These are phyloP conservation scores for Apolygus lucorum DNA, from an alignment of 1,140 invertebrate species.

Conservation along the genomic window DNA sequence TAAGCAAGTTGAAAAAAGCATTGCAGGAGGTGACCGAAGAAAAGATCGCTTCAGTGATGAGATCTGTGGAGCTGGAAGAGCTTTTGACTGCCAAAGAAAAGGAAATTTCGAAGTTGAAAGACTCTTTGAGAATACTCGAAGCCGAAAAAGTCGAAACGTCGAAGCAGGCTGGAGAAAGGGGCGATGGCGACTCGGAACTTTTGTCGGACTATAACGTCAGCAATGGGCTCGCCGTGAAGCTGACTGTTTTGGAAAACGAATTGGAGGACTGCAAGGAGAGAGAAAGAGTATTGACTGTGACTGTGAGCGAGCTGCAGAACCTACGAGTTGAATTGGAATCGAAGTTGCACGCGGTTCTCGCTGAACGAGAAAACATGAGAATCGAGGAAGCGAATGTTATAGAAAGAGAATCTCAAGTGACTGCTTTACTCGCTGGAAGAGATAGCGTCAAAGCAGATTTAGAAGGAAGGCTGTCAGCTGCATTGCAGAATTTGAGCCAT, in stretches of 20 bases:
- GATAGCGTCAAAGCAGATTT: too few species aligned
- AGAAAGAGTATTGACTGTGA: background rate
- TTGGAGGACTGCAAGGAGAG: background rate
- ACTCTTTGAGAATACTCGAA: slow-evolving; percentile 40
- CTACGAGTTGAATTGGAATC: slow-evolving; percentile 26
- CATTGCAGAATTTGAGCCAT: slow-evolving; percentile 2
- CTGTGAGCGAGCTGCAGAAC: slow-evolving; percentile 5
- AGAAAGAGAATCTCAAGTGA: background rate
- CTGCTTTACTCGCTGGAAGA: too few species aligned
- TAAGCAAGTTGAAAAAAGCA: slow-evolving; percentile 39
- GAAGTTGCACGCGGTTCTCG: slow-evolving; percentile 27
- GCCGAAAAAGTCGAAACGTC: slow-evolving; percentile 38
- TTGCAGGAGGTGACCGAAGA: slow-evolving; percentile 32
- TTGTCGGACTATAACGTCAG: slow-evolving; percentile 1
- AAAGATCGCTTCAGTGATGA: slow-evolving; percentile 32
- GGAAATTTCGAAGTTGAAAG: slow-evolving; percentile 9
- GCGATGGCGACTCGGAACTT: background rate
- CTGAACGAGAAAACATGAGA: background rate
- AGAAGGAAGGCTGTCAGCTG: background rate
- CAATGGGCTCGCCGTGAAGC: background rate
- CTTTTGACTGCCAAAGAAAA: slow-evolving; percentile 22
- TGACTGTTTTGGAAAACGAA: background rate
- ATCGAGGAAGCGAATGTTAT: background rate
- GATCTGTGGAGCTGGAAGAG: slow-evolving; percentile 31
- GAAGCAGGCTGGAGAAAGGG: slow-evolving; percentile 35